Conservation (phyloP, 1,140 invertebrate genomes). For the Drosophila nigromelanica region DNA sequence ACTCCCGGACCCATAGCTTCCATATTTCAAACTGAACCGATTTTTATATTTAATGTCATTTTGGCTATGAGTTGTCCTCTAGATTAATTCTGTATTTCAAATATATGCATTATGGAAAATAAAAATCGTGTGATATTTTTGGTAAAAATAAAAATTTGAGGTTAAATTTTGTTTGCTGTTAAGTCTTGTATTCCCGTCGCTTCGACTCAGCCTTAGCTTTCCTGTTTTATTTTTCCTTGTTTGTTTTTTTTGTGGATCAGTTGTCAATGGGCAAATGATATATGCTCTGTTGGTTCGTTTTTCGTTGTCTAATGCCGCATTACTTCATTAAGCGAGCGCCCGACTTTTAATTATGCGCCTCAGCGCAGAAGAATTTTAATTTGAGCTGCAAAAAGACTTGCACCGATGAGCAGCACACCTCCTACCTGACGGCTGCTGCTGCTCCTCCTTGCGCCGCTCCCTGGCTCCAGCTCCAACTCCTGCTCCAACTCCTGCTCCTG, state of each 20-base stretch:
- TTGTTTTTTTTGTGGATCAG: slow-evolving; percentile 9
- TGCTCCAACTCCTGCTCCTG: background rate
- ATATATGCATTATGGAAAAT: too few species aligned
- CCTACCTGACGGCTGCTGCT: background rate
- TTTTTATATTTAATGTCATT: too few species aligned
- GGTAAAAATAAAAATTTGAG: too few species aligned
- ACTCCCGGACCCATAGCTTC: too few species aligned
- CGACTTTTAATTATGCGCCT: slow-evolving; percentile 71
- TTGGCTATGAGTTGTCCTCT: too few species aligned
- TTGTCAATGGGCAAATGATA: slow-evolving; percentile 63
- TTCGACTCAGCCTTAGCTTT: slow-evolving; percentile 20
- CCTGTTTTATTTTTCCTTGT: background rate
- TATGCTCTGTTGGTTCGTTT: slow-evolving; percentile 42
- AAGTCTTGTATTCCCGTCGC: slow-evolving; percentile 40
- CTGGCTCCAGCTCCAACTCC: too few species aligned
- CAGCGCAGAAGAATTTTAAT: slow-evolving; percentile 68
- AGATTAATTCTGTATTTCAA: too few species aligned
- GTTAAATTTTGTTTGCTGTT: too few species aligned
- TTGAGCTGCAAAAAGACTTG: slow-evolving; percentile 43
- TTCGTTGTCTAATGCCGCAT: slow-evolving; percentile 61
- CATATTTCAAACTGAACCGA: too few species aligned
- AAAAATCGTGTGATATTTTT: too few species aligned
- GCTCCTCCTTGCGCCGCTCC: background rate
- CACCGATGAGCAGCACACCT: too few species aligned
- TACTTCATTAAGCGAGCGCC: slow-evolving; percentile 66